Conservation (phyloP, 2,797 vertebrate species). For the Clarias platycephalus region DNA sequence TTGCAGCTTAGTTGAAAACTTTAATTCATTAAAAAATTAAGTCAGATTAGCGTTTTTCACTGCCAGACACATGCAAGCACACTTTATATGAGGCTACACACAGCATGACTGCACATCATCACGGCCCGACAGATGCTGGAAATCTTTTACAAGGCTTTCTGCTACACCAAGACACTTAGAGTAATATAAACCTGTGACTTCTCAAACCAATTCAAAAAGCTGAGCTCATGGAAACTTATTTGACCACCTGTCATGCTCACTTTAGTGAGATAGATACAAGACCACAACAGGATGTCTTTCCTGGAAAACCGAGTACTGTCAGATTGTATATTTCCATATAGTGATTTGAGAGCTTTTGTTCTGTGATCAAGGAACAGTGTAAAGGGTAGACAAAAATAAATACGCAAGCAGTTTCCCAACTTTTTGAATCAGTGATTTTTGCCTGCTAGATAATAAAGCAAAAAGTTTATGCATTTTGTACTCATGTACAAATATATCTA, state of each 20-base stretch:
- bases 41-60: background rate
- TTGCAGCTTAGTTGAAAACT: no score
- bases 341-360: slow-evolving; percentile 22
- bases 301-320: slow-evolving; percentile 44
- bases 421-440: background rate
- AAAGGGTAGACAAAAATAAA: background rate
- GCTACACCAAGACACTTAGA: slow-evolving; percentile 36
- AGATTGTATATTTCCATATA: slow-evolving; percentile 37
- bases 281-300: slow-evolving; percentile 43
- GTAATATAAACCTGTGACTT: slow-evolving; percentile 47
- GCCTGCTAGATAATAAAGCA: background rate
- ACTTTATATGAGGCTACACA: slow-evolving; percentile 8
- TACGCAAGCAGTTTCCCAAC: background rate
- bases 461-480: background rate
- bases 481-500: no score
- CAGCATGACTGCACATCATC: slow-evolving; percentile 33
- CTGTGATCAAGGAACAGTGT: slow-evolving; percentile 24
- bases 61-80: slow-evolving; percentile 21
- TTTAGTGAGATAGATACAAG: slow-evolving; percentile 49
- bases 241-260: slow-evolving; percentile 54
- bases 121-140: slow-evolving; percentile 29
- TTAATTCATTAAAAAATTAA: no score
- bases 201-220: slow-evolving; percentile 39
- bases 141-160: slow-evolving; percentile 27
- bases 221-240: slow-evolving; percentile 51